Evolutionary conservation across 2,797 vertebrate species (phyloP), one percentile per base, ranked within the genome.

Genomic region (Syngnathus rostellatus): DNA sequence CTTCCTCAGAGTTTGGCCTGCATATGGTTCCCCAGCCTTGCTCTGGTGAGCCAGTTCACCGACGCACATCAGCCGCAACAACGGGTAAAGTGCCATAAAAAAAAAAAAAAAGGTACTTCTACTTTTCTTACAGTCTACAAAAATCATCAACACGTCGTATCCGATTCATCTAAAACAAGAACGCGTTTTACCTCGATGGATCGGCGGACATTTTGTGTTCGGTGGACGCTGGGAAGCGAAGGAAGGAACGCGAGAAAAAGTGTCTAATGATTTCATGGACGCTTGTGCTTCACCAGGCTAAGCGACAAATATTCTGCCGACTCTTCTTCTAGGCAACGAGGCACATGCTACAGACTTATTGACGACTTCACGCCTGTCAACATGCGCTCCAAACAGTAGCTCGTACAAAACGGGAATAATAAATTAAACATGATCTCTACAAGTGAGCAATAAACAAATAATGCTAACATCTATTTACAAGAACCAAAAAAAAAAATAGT

Each of bases 381-480:
- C 89, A 90, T 91, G 89, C 90, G 88, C 79, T 83, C 79, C 81
- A 82, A 17, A 88, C 84, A 85, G 81, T 86, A 85, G 83, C 83
- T 85, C 68, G 68, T 87, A 86, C 81, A 83, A 78, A 64, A 70
- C 86, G 83, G 73, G 82, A 84, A 86, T 71, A 89, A 91, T 91
- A 92, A 90, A 88, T 90, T 88, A 91, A 90, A 89, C 31, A 31
- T 82, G 25, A 73, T 85, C 84, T 90, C 81, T 83, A 86, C 23
- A 19, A 84, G 77, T 81, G 79, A 76, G 73, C 79, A 54, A 69
- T 89, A 87, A 91, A 89, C 85, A 88, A 89, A 90, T 85, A 85
- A 80, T 48, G 83, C 85, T 86, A 88, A 88, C 75, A 75, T 78
- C 79, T 91, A 91, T 91, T 87, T 92, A 92, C 91, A 88, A 37